Evolutionary conservation across 2,113 vertebrate species (phyloP).

Genomic region (Bubo scandiacus): DNA sequence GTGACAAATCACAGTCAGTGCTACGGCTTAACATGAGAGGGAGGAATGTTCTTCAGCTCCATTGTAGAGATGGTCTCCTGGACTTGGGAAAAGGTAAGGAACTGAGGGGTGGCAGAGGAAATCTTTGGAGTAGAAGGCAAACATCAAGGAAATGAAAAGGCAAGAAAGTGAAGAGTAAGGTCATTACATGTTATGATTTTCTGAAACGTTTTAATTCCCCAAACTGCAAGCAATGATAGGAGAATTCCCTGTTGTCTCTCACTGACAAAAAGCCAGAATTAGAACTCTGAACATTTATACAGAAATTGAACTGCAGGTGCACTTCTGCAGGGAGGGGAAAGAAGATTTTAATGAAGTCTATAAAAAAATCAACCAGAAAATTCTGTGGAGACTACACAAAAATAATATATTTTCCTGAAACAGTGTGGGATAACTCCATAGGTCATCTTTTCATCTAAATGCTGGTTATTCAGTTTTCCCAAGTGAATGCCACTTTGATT

Average conservation of each 20-base stretch:
- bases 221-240: background rate
- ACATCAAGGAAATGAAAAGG: conserved; percentile 24
- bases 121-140: conserved; percentile 2
- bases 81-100: background rate
- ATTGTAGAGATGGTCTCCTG: background rate
- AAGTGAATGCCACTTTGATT: background rate
- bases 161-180: background rate
- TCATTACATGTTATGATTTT: background rate
- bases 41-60: background rate
- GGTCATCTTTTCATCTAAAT: background rate
- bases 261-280: conserved; percentile 6
- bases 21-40: background rate
- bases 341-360: conserved; percentile 5
- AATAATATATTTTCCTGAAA: background rate
- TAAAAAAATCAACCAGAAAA: conserved; percentile 24
- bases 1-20: background rate
- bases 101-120: background rate
- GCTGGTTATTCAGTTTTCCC: background rate
- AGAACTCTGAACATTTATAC: background rate
- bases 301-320: conserved; percentile 42
- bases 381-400: conserved; percentile 12
- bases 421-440: background rate
- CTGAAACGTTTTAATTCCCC: conserved; percentile 1
- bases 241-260: conserved; percentile 2
- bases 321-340: background rate